Percentiles rank a stretch among this genome's conserved stretches.
phyloP scores from a whole-genome alignment of 2,113 vertebrate genomes.

The Phainopepla nitens region DNA sequence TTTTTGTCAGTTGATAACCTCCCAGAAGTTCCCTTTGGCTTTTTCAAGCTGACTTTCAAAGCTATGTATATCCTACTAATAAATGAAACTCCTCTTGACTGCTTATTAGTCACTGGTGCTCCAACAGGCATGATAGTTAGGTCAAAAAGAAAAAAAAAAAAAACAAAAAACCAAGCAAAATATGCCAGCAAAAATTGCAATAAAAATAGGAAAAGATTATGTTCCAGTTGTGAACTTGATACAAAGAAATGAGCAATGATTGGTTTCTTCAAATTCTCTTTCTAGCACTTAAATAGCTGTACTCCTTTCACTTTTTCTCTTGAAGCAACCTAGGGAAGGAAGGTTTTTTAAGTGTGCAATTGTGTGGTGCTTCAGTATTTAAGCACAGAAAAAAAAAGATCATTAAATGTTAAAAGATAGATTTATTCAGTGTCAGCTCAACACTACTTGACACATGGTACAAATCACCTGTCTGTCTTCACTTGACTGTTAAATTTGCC shows the following conservation, averaged over 20 bases:
- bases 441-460: background rate
- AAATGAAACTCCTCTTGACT: background rate
- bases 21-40: background rate
- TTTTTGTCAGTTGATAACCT: background rate
- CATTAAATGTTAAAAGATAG: slow-evolving; percentile 28
- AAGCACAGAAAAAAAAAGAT: background rate
- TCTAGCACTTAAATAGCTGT: background rate
- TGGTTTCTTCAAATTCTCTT: background rate
- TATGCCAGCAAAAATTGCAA: background rate
- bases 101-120: background rate
- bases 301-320: background rate
- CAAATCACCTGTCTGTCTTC: slow-evolving; percentile 34
- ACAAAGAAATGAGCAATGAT: background rate
- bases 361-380: background rate
- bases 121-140: background rate
- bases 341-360: background rate
- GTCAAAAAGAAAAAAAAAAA: no score
- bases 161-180: no score
- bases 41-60: background rate
- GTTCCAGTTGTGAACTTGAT: background rate
- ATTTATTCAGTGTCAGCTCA: slow-evolving; percentile 48
- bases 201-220: background rate
- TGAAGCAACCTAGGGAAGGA: background rate
- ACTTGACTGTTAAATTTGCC: slow-evolving; percentile 42
- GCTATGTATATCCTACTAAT: background rate